A percentile compares a stretch with the other conserved stretches of the same genome.
phyloP scores from a whole-genome alignment of 2,888 invertebrate genomes.

The Keiferia lycopersicella region DNA sequence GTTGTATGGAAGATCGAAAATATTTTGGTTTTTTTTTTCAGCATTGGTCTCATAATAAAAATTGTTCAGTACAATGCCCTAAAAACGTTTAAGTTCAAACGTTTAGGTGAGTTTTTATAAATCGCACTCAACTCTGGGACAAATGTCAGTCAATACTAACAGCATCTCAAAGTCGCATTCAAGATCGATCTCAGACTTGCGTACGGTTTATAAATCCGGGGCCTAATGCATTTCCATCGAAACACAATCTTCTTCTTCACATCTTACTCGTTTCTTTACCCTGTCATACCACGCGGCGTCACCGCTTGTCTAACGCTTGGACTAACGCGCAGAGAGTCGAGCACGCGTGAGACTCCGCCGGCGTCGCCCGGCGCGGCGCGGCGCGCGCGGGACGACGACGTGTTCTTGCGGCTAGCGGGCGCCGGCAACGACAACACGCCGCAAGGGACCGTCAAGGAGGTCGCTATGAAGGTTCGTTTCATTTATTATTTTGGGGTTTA shows the following conservation, averaged over 20 bases:
- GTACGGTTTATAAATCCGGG: too few species aligned
- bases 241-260: background rate
- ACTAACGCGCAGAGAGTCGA: constrained; percentile 54
- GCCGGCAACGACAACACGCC: constrained; percentile 69
- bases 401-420: constrained; percentile 88
- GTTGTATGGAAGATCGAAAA: too few species aligned
- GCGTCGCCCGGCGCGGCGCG: constrained; percentile 80
- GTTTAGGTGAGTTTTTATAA: too few species aligned
- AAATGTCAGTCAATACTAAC: too few species aligned
- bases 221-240: too few species aligned
- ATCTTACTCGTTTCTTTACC: background rate
- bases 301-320: constrained; percentile 40
- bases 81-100: too few species aligned
- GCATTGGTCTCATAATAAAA: too few species aligned
- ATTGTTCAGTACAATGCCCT: too few species aligned
- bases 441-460: constrained; percentile 75
- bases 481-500: background rate
- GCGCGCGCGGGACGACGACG: constrained; percentile 85
- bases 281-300: constrained; percentile 11
- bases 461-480: constrained; percentile 44
- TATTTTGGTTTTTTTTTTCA: too few species aligned
- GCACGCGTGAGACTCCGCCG: constrained; percentile 73
- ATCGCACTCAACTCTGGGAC: too few species aligned
- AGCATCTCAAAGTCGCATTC: too few species aligned
- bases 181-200: too few species aligned